Evolutionary conservation across 2,888 invertebrate genomes (phyloP), one percentile per base, ranked within the genome.

Genomic region (Eurois occulta): DNA sequence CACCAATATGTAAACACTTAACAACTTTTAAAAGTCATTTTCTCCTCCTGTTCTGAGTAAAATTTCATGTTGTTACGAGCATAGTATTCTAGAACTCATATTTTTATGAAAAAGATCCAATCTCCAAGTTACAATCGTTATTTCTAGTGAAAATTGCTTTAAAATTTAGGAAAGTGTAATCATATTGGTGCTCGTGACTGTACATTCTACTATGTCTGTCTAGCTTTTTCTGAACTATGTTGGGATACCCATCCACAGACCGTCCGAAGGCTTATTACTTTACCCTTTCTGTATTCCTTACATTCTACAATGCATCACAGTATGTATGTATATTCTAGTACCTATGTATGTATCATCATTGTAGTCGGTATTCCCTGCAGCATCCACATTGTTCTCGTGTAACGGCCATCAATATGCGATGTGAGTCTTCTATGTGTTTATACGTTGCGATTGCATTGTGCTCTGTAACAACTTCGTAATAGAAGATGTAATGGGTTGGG

Each of bases 381-480:
- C n/a, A 28, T 84, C 38, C 48, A 80, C 71, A 79, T 58, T 79
- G 80, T 69, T 62, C 52, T 60, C n/a, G 43, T 60, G 21, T 8
- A 62, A 52, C n/a, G 46, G 28, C 32, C 43, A 82, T 82, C 67
- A 84, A 84, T 82, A 84, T 82, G 85, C 73, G 70, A 79, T 74
- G 64, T 18, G 48, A 69, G 28, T 72, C 32, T 48, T 43, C n/a
- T 24, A 72, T n/a, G 18, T 77, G 35, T 46, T 48, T 75, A 32
- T 38, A 43, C 41, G 16, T n/a, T 66, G 70, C 72, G 13, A 62
- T 84, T 78, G 80, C 70, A 80, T 72, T 84, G 67, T 71, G 24
- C 11, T 35, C 62, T 28, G 24, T 71, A 46, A 76, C 60, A 83
- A 66, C 55, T 64, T 58, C 43, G 71, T 72, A 64, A 77, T 68